Evolutionary conservation across 2,113 vertebrate species (phyloP), one percentile per base, ranked within the genome.

Genomic region (Tretioscincus oriximinensis): DNA sequence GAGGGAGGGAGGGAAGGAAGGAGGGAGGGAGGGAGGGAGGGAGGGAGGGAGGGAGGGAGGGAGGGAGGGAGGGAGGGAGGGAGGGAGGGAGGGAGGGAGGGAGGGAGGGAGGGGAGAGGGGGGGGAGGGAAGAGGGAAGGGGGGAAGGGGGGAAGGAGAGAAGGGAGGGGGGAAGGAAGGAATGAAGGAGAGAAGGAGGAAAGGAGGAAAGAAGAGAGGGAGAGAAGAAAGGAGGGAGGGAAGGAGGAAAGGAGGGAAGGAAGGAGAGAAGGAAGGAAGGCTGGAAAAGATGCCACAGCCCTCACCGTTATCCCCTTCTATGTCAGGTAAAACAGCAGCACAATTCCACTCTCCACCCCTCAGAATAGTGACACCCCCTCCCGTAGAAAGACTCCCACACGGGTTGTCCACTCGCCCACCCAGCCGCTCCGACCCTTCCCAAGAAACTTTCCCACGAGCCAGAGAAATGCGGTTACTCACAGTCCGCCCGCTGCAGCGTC

Each of bases 371-470:
- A 35, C 14, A 11, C 24, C 47, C 28, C 20, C 63, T 54, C 8
- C 58, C 16, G n/a, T 64, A 28, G 18, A 31, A 10, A 51, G 54
- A 24, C 68, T 14, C 24, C 12, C 69, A 2, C 35, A 20, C 66
- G 26, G 6, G 2, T 65, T 76, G 20, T 14, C 61, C 58, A 18
- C 41, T 8, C 28, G 2, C 21, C 1, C 29, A 4, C 5, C 22
- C 28, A 5, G 1, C 77, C 16, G 0, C 21, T 28, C 20, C 64
- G 7, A 7, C 26, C 7, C 45, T 7, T 28, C 8, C 58, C 8
- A 63, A 71, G n/a, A 77, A 82, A 82, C 74, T 82, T 77, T 77
- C 67, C 81, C n/a, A n/a, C 65, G 26, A 51, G 28, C 9, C 24
- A 9, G 41, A 35, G 31, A 76, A 64, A 7, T 4, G n/a, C n/a